These are phyloP conservation scores for Stegostoma tigrinum DNA, from an alignment of 2,113 vertebrate genomes.

Conservation along the genomic window DNA sequence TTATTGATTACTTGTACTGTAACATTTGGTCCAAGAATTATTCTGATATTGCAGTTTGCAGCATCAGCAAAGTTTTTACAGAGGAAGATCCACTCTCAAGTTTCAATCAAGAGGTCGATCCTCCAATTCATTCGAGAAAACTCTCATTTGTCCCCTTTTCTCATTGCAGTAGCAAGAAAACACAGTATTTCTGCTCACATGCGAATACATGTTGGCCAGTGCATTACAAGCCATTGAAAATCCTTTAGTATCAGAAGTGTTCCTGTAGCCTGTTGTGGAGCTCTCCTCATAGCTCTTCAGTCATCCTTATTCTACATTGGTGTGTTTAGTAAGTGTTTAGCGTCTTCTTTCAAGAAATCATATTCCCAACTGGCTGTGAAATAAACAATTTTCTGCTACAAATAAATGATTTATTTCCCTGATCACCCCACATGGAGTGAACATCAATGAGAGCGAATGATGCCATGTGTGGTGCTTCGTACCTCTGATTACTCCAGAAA, in stretches of 20 bases:
- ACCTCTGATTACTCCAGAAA: not conserved
- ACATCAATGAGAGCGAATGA: not conserved
- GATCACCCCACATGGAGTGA: not conserved
- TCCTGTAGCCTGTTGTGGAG: not conserved
- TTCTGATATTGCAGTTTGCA: not conserved
- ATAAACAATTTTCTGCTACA: not conserved
- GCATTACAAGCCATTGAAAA: not conserved
- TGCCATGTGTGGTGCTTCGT: not conserved
- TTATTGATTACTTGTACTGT: too few species aligned
- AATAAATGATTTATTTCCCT: not conserved
- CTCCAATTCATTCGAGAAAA: not conserved
- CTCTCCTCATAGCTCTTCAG: not conserved
- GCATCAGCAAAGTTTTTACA: not conserved
- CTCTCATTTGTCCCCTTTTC: not conserved
- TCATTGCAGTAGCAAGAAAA: not conserved
- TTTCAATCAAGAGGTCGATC: not conserved
- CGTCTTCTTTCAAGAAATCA: not conserved
- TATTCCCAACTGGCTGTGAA: not conserved
- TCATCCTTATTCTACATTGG: not conserved
- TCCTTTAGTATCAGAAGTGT: not conserved
- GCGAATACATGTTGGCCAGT: not conserved
- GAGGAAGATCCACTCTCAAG: not conserved
- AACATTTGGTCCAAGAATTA: not conserved
- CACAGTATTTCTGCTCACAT: not conserved
- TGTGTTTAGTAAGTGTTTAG: not conserved